phyloP scores from a whole-genome alignment of 1,140 invertebrate species.

The Drosophila ogumai region DNA sequence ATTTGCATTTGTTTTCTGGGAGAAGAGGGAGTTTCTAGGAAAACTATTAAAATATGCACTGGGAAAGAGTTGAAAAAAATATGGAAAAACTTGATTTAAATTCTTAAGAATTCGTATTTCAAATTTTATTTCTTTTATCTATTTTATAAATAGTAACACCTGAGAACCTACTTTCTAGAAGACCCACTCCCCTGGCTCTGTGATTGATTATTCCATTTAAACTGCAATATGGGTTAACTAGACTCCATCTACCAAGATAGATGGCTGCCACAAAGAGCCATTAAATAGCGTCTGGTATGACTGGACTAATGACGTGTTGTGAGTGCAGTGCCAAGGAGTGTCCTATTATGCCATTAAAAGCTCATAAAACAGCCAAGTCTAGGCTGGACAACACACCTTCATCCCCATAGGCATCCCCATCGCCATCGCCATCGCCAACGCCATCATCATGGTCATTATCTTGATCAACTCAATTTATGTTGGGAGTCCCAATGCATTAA shows the following conservation, averaged over 20 bases:
- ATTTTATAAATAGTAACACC: neutral
- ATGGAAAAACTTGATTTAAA: neutral
- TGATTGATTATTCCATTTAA: constrained; percentile 18
- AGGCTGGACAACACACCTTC: constrained; percentile 52
- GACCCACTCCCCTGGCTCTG: neutral
- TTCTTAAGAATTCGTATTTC: neutral
- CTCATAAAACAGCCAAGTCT: constrained; percentile 39
- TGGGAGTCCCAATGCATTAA: constrained; percentile 57
- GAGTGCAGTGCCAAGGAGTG: constrained; percentile 38
- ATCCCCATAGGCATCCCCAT: constrained; percentile 14
- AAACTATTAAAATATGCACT: neutral
- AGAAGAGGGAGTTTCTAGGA: neutral
- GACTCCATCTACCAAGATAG: constrained; percentile 17
- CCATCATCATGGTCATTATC: constrained; percentile 43
- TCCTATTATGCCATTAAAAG: constrained; percentile 49
- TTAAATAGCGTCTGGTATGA: constrained; percentile 12
- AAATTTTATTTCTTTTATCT: neutral
- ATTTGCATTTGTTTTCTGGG: neutral
- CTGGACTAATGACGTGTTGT: constrained; percentile 30
- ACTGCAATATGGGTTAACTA: constrained; percentile 23
- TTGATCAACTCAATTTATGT: constrained; percentile 45
- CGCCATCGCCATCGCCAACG: constrained; percentile 6
- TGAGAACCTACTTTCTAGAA: neutral
- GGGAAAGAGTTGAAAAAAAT: neutral
- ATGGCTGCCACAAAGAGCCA: constrained; percentile 19